Conservation (phyloP, 2,888 invertebrate species). For the Macroteleia sp. region DNA sequence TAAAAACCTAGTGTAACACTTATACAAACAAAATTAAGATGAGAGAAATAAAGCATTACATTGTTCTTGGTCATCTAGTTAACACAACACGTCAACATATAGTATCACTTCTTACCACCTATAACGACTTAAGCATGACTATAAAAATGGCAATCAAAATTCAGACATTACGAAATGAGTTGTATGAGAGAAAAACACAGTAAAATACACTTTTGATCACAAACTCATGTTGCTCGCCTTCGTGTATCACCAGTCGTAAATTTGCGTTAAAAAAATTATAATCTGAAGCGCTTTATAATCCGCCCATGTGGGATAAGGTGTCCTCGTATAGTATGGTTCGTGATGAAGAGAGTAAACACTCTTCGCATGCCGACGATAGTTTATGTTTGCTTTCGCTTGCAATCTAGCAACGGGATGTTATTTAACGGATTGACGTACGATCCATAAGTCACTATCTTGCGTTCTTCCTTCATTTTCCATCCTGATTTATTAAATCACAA, state of each 20-base stretch:
- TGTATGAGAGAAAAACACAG: too few species aligned
- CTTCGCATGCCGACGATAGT: conserved; percentile 67
- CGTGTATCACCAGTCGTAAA: conserved; percentile 45
- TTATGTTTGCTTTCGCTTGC: conserved; percentile 63
- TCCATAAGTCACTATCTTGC: conserved; percentile 41
- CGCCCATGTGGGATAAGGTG: conserved; percentile 79
- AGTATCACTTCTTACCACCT: conserved; percentile 42
- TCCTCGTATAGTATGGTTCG: conserved; percentile 65
- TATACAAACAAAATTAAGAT: conserved; percentile 3
- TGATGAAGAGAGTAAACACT: conserved; percentile 71
- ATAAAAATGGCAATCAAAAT: too few species aligned
- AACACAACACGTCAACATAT: conserved; percentile 46
- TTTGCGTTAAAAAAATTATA: conserved; percentile 69
- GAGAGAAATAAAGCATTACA: conserved; percentile 16
- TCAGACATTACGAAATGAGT: too few species aligned
- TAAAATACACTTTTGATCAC: conserved; percentile 49
- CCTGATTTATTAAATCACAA: conserved; percentile 49
- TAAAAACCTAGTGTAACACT: too few species aligned
- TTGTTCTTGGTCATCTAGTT: not conserved
- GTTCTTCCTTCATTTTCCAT: conserved; percentile 33
- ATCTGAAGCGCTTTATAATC: conserved; percentile 75
- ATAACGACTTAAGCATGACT: too few species aligned
- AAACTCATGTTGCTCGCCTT: conserved; percentile 3
- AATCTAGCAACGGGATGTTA: conserved; percentile 57
- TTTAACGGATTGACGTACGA: conserved; percentile 61